A percentile compares a stretch with the other conserved stretches of the same genome.
These are phyloP conservation scores for Illadopsis cleaveri DNA, from an alignment of 2,113 vertebrate species.

Conservation along the genomic window DNA sequence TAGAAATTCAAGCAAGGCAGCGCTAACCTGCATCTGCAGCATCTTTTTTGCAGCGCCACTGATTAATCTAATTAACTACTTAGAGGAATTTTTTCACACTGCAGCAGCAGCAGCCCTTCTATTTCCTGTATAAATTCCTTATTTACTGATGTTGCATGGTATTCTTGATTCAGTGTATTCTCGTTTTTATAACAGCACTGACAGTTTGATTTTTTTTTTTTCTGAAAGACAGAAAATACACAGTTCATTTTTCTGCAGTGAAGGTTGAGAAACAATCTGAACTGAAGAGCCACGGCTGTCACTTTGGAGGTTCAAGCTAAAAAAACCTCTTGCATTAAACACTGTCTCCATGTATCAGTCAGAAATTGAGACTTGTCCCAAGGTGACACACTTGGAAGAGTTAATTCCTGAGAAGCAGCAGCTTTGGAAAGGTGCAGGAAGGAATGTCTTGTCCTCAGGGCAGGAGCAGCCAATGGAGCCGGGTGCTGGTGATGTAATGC, in stretches of 20 bases:
- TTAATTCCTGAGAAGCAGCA: conserved; percentile 54
- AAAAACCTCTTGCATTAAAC: neutral
- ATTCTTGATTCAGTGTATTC: neutral
- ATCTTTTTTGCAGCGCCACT: neutral
- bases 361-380: neutral
- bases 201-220: neutral
- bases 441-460: conserved; percentile 36
- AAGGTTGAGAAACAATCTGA: neutral
- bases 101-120: neutral
- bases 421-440: conserved; percentile 43
- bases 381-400: conserved; percentile 24
- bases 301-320: neutral
- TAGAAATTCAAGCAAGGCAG: conserved; percentile 30
- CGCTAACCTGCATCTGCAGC: conserved; percentile 63
- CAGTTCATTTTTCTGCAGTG: conserved; percentile 11
- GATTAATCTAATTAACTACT: conserved; percentile 56
- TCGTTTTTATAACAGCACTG: neutral
- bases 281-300: neutral
- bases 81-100: neutral
- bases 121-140: neutral
- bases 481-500: conserved; percentile 62
- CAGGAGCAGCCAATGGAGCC: conserved; percentile 49
- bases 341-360: neutral
- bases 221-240: neutral
- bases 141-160: neutral